These are phyloP conservation scores for Mimachlamys varia DNA, from an alignment of 2,888 invertebrate species.

Conservation along the genomic window DNA sequence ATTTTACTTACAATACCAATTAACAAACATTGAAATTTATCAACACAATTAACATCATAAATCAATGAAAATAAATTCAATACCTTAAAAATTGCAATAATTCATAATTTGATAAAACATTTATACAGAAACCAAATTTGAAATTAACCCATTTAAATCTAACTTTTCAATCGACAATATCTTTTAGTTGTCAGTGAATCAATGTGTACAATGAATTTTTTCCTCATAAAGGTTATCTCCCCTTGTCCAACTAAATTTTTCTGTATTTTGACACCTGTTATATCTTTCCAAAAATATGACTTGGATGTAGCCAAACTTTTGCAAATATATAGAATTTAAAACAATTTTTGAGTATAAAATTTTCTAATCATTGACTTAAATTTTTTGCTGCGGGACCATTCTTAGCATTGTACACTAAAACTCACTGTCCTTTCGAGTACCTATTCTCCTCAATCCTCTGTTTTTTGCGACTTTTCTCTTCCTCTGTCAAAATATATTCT, in stretches of 20 bases:
- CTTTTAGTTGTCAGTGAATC: not conserved
- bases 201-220: not conserved
- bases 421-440: constrained; percentile 74
- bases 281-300: too few relatives aligned
- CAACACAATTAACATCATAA: too few relatives aligned
- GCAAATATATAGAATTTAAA: not conserved
- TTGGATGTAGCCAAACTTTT: too few relatives aligned
- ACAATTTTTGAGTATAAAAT: not conserved
- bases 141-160: too few relatives aligned
- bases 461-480: constrained; percentile 89
- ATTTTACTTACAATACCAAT: too few relatives aligned
- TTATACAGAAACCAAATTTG: too few relatives aligned
- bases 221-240: not conserved
- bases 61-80: too few relatives aligned
- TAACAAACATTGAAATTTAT: too few relatives aligned
- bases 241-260: not conserved
- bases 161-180: too few relatives aligned
- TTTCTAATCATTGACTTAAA: constrained; percentile 16
- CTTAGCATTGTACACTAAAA: not conserved
- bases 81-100: too few relatives aligned
- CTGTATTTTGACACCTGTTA: too few relatives aligned
- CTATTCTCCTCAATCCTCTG: constrained; percentile 95
- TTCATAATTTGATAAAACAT: too few relatives aligned
- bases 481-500: constrained; percentile 98
- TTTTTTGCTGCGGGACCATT: not conserved